Base-by-base conservation (phyloP, 2,797 vertebrate genomes). In the Malacoraja senta region DNA sequence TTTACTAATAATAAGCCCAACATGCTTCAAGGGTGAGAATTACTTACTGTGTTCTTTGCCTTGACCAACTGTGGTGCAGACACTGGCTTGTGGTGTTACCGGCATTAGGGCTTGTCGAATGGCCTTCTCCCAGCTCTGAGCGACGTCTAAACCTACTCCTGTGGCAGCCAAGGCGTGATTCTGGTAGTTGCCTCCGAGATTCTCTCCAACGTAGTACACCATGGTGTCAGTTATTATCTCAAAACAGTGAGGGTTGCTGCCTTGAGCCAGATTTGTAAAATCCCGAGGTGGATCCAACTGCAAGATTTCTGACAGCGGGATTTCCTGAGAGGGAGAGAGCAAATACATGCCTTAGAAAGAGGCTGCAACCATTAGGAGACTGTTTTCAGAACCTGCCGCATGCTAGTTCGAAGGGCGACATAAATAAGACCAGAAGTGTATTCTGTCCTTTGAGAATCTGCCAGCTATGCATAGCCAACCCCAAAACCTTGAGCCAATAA, bases 21-120 rank as follows among this genome's bases (percentile, higher is more conserved):
- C 24, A 76, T 24, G 71, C 58, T 92, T 74, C 29, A 24, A 76
- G 38, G 38, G 76, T 38, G 72, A 72, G 13, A 76, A 92, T 92
- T 58, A 92, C 98, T 98, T 96, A 99, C 98, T 99, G 96, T 99
- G 98, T 95, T 99, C 98, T 96, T 98, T 99, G 94, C 98, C 98
- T 94, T 98, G 98, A 93, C 98, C 98, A 9, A 96, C 96, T 94
- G 97, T 96, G 93, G 97, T 97, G 94, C 98, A 98, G 94, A 99
- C 94, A 29, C 98, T 99, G 94, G 98, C 97, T 96, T 99, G 98
- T 94, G 98, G 98, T 17, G 98, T 99, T 94, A 99, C 98, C 29
- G 98, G 98, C 98, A 99, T 99, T 95, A 99, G 97, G 94, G 98
- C 98, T 95, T 99, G 98, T 95, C 98, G 97, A 96, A 99, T 98